Conservation (phyloP, 1,140 invertebrate species). For the Habropoda laboriosa region DNA sequence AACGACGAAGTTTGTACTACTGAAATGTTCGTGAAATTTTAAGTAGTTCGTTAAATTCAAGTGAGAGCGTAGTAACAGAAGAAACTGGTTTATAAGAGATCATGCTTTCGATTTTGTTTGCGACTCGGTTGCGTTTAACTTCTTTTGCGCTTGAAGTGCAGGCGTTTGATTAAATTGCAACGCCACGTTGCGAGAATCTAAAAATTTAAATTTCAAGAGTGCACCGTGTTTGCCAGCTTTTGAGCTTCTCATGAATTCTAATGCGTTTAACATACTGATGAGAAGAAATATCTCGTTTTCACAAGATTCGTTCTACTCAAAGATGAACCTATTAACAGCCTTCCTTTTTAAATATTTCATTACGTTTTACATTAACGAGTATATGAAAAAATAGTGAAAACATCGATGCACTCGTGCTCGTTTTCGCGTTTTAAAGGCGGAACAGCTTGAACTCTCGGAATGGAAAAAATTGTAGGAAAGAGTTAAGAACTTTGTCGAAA, state of each 20-base stretch:
- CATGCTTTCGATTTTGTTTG: background rate
- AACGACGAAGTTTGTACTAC: background rate
- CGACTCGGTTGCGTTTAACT: background rate
- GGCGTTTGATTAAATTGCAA: slow-evolving; percentile 23
- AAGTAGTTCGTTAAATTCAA: background rate
- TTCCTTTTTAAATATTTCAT: background rate
- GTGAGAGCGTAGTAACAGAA: background rate
- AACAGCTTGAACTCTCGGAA: background rate
- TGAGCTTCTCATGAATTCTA: slow-evolving; percentile 27
- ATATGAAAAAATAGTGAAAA: background rate
- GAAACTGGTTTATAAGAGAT: background rate
- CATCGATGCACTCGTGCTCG: no score
- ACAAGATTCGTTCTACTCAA: background rate
- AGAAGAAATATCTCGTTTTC: slow-evolving; percentile 20
- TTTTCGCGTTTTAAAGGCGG: no score
- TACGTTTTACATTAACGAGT: background rate
- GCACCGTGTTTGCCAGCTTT: background rate
- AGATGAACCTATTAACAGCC: no score
- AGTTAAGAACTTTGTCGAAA: no score
- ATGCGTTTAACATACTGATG: slow-evolving; percentile 8
- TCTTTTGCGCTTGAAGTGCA: background rate
- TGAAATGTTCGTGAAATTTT: background rate
- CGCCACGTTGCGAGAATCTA: slow-evolving; percentile 5
- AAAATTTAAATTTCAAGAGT: slow-evolving; percentile 29
- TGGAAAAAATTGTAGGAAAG: no score